Conservation (phyloP, 2,797 vertebrate species). For the Ctenosaura bakeri region DNA sequence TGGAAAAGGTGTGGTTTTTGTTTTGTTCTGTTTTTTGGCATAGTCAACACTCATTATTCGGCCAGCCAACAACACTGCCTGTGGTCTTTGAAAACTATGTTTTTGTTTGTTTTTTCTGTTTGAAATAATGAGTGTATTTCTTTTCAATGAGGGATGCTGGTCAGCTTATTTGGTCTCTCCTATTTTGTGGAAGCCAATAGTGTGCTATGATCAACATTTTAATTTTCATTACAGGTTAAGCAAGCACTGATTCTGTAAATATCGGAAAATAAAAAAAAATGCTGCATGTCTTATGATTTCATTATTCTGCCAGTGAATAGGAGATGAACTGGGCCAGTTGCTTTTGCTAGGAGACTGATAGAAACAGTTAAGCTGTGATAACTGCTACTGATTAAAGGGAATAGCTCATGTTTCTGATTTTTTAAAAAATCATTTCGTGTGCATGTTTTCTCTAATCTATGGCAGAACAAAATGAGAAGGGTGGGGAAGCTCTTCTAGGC, state of each 20-base stretch:
- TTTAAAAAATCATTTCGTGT: not conserved
- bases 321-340: not conserved
- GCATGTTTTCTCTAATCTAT: not conserved
- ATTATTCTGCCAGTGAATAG: not conserved
- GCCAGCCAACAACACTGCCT: not conserved
- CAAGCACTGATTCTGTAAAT: not conserved
- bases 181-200: not conserved
- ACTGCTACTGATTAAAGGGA: slow-evolving; percentile 7
- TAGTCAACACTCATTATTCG: too few species aligned
- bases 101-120: not conserved
- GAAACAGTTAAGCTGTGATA: slow-evolving; percentile 14
- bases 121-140: not conserved
- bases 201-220: not conserved
- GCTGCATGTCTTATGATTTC: not conserved
- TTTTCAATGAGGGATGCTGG: not conserved
- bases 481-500: not conserved
- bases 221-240: not conserved
- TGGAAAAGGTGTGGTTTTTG: not conserved
- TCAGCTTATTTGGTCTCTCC: not conserved
- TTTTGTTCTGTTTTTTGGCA: too few species aligned
- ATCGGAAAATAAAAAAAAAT: not conserved
- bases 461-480: not conserved
- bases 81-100: not conserved
- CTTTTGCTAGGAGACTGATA: not conserved
- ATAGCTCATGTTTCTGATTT: not conserved